Conservation (phyloP, 2,888 invertebrate genomes). For the Chymomyza fuscimana region DNA sequence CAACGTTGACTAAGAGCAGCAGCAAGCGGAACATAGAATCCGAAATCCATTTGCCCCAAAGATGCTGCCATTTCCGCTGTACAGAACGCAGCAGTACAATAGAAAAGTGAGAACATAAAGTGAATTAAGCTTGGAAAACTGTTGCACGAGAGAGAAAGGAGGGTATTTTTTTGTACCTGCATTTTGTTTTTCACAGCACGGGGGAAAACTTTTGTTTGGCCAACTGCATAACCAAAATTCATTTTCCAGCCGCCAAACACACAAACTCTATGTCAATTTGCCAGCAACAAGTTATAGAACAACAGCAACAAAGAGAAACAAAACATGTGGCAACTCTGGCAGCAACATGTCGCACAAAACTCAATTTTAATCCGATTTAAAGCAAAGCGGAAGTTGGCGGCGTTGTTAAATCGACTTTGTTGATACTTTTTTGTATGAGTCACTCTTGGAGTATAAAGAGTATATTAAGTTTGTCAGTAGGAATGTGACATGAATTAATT, state of each 20-base stretch:
- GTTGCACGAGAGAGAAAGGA: not conserved
- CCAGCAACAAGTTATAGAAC: not conserved
- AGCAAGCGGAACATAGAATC: constrained; percentile 17
- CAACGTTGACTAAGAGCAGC: constrained; percentile 3
- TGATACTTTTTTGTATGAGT: not conserved
- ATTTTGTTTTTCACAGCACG: constrained; percentile 8
- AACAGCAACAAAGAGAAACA: not conserved
- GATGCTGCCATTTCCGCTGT: constrained; percentile 48
- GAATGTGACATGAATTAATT: too few relatives aligned
- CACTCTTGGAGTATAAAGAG: not conserved
- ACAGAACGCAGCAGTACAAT: not conserved
- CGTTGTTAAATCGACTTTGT: not conserved
- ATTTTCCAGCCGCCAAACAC: not conserved
- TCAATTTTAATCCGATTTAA: constrained; percentile 5
- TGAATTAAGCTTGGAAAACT: not conserved
- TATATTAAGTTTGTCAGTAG: too few relatives aligned
- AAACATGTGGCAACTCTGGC: not conserved
- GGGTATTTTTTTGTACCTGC: constrained; percentile 1
- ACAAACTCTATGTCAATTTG: constrained; percentile 2
- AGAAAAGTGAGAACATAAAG: not conserved
- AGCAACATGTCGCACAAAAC: not conserved
- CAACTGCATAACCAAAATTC: not conserved
- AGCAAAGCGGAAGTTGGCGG: not conserved
- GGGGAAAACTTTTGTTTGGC: constrained; percentile 1
- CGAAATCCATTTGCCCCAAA: constrained; percentile 43